Evolutionary conservation across 2,888 invertebrate genomes (phyloP).

Genomic region (Blastobasis lacticolella): DNA sequence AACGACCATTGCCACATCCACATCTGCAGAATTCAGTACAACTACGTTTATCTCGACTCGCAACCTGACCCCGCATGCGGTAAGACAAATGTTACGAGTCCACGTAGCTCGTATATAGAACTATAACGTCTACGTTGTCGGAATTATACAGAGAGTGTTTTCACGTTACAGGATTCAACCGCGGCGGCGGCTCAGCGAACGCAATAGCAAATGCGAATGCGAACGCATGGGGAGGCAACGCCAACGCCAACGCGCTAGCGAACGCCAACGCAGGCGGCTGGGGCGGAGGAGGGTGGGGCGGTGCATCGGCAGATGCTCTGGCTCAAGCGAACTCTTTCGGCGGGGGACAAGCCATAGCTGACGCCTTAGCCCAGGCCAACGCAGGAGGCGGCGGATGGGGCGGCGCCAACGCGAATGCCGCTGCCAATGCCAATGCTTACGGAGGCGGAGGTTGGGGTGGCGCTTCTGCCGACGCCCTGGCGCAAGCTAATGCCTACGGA

Average conservation of each 20-base stretch:
- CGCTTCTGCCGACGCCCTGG: background rate
- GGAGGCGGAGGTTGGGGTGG: background rate
- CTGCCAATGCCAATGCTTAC: background rate
- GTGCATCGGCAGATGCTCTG: background rate
- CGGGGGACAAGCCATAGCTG: no score
- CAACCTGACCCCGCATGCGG: conserved; percentile 19
- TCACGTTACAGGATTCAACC: background rate
- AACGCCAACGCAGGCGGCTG: background rate
- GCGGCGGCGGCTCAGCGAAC: background rate
- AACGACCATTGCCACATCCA: conserved; percentile 33
- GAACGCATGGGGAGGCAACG: background rate
- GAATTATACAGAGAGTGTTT: background rate
- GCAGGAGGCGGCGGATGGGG: no score
- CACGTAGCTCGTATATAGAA: no score
- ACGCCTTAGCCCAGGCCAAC: no score
- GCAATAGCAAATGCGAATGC: conserved; percentile 1
- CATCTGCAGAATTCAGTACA: conserved; percentile 47
- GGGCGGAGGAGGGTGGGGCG: background rate
- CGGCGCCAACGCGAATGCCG: conserved; percentile 1
- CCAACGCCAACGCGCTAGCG: background rate
- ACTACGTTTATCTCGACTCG: conserved; percentile 49
- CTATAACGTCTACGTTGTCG: no score
- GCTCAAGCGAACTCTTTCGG: background rate
- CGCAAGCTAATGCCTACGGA: conserved; percentile 3
- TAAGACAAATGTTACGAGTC: conserved; percentile 7